Base-by-base conservation (phyloP, 2,888 invertebrate genomes). In the Alloscopus bannaensis region DNA sequence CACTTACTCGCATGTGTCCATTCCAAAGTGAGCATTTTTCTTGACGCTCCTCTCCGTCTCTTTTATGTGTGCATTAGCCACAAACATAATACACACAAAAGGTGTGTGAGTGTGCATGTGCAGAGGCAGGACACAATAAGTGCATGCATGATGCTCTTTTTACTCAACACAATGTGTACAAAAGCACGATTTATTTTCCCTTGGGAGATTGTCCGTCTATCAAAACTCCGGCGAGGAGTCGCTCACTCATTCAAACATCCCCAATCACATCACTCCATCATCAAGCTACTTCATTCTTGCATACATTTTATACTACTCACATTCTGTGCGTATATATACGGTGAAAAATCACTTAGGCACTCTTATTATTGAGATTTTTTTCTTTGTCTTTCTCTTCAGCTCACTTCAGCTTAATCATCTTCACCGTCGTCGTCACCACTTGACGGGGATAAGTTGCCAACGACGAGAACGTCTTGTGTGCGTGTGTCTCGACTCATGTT, bases 121-220 rank as follows among this genome's bases (percentile, higher is more conserved):
- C 50, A 50, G 57, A 59, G 36, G 57, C n/a, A 65, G 65, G 42
- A 52, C 31, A 62, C 18, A 40, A 47, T 42, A 78, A 78, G 68
- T 70, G 55, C 45, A 40, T 50, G 50, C 50, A 73, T 55, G 65
- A 65, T 73, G 70, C 64, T 70, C 59, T 55, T 71, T 69, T 70
- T 65, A 26, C 42, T 52, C 50, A 64, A 65, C n/a, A 78, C 77
- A 71, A 70, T 78, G 64, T 78, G 65, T 71, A 78, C 70, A 71
- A 78, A 72, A 68, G 79, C 79, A 79, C 79, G 79, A 79, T 79
- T 79, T 79, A 79, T 79, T 79, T 79, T 72, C 72, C 79, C 79
- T 79, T 68, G 79, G 72, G 79, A 79, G 72, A 79, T 79, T 79
- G 72, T 68, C 79, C 66, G 72, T 79, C 79, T 72, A 72, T 72